These are phyloP conservation scores for Upupa epops DNA, from an alignment of 2,113 vertebrate genomes.

Conservation along the genomic window DNA sequence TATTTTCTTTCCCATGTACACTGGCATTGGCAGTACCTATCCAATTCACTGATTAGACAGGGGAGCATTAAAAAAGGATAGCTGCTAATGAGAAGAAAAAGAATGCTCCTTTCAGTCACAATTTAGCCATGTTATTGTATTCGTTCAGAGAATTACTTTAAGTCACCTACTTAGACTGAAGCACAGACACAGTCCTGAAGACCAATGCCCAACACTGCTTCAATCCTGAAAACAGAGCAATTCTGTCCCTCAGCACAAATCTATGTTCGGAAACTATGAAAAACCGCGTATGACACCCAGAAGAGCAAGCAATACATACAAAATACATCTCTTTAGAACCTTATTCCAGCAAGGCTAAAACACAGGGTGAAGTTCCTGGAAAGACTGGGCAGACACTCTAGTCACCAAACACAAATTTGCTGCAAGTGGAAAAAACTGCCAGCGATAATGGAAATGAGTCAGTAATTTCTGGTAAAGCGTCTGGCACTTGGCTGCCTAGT, in stretches of 20 bases:
- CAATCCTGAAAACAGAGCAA: neutral
- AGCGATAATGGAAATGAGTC: neutral
- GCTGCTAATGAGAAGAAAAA: neutral
- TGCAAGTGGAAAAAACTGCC: neutral
- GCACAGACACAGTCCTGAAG: neutral
- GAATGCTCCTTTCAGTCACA: neutral
- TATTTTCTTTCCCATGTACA: neutral
- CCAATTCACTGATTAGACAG: neutral
- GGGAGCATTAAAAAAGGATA: neutral
- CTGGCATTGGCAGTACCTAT: neutral
- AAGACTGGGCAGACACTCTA: neutral
- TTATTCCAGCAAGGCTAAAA: neutral
- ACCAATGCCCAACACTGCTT: neutral
- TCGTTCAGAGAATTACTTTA: neutral
- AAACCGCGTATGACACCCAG: neutral
- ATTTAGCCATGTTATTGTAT: neutral
- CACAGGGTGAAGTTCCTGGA: neutral
- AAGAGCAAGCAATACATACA: neutral
- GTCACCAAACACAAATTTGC: neutral
- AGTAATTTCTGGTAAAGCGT: neutral
- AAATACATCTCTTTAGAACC: neutral
- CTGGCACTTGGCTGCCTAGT: neutral
- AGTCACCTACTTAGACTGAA: neutral
- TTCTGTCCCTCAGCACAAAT: constrained; percentile 15
- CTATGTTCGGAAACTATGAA: constrained; percentile 31